These are phyloP conservation scores for Drosophila leonis DNA, from an alignment of 2,888 invertebrate species.

Conservation along the genomic window DNA sequence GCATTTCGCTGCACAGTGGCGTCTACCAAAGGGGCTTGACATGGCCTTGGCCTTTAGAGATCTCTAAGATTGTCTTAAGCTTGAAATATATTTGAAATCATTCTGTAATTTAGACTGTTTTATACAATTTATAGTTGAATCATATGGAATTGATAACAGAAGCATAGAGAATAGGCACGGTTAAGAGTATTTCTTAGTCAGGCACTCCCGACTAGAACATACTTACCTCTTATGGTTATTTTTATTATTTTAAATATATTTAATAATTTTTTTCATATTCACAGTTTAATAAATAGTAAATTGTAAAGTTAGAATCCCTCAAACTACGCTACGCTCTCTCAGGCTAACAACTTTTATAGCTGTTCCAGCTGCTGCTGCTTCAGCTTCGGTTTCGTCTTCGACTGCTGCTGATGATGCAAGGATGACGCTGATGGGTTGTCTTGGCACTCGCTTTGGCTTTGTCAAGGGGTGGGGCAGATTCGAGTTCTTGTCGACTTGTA, in stretches of 20 bases:
- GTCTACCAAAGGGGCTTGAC: neutral
- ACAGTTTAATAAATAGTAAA: neutral
- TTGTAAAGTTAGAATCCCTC: neutral
- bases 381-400: neutral
- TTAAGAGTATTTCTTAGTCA: neutral
- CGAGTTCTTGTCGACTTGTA: constrained; percentile 70
- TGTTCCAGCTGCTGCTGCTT: constrained; percentile 21
- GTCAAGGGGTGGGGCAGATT: constrained; percentile 43
- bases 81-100: neutral
- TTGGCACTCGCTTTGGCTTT: constrained; percentile 26
- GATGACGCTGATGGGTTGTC: constrained; percentile 71
- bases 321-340: constrained; percentile 22
- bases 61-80: neutral
- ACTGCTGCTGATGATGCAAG: constrained; percentile 67
- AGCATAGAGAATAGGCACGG: too few relatives aligned
- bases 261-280: neutral
- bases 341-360: constrained; percentile 37
- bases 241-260: neutral
- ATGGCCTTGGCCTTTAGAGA: neutral
- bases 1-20: constrained; percentile 19
- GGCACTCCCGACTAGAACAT: neutral
- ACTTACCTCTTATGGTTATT: neutral
- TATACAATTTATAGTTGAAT: too few relatives aligned
- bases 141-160: too few relatives aligned
- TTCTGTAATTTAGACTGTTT: too few relatives aligned